Percentiles rank a stretch among this genome's conserved stretches.
These are phyloP conservation scores for Muscicapa adusta DNA, from an alignment of 2,113 vertebrate genomes.

Conservation along the genomic window DNA sequence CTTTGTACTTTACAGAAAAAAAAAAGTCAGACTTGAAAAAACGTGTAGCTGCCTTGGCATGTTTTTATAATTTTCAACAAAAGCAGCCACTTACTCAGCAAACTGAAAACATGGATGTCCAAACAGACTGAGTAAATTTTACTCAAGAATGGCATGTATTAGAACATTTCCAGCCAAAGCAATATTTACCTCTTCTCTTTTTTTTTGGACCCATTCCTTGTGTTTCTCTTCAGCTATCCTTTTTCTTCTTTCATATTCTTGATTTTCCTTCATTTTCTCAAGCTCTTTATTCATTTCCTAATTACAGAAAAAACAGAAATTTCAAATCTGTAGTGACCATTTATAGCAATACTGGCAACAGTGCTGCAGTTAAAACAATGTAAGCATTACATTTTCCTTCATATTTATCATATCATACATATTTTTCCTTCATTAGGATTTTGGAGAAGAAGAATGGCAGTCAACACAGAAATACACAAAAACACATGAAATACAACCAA, in stretches of 20 bases:
- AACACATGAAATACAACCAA: background rate
- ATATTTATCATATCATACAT: too few relatives aligned
- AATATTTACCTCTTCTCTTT: conserved; percentile 78
- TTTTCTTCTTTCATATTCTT: conserved; percentile 77
- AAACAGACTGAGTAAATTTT: background rate
- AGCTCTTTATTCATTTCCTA: conserved; percentile 75
- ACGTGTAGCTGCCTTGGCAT: background rate
- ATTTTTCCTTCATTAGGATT: background rate
- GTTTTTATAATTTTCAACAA: background rate
- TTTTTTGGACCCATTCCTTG: conserved; percentile 85
- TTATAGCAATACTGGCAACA: background rate
- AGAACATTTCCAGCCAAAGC: background rate
- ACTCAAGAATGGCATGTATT: background rate
- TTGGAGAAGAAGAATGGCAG: background rate
- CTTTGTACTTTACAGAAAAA: background rate
- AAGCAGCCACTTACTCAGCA: background rate
- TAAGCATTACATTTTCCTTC: background rate
- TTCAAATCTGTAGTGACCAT: background rate
- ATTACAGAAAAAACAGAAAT: background rate
- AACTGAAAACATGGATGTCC: background rate
- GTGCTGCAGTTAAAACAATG: background rate
- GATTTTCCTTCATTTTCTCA: conserved; percentile 73
- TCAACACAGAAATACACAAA: background rate
- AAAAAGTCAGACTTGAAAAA: background rate
- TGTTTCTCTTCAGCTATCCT: conserved; percentile 79